phyloP scores from a whole-genome alignment of 2,888 invertebrate genomes.

The Malthinus flaveolus region DNA sequence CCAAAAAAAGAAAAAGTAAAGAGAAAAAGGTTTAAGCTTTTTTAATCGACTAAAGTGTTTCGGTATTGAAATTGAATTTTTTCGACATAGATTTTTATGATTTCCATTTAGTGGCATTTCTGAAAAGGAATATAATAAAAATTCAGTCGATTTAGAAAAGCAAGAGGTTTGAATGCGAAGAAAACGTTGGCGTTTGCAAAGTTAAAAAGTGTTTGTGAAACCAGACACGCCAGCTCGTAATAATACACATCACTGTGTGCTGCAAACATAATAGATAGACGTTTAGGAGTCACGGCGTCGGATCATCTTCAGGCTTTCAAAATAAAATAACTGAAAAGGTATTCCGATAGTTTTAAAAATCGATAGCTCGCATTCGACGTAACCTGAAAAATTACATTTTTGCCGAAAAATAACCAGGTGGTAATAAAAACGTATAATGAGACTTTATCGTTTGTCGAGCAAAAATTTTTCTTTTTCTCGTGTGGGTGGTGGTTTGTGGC shows the following conservation, averaged over 20 bases:
- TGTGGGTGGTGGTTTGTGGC: slow-evolving; percentile 23
- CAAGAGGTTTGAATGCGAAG: slow-evolving; percentile 3
- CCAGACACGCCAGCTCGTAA: slow-evolving; percentile 29
- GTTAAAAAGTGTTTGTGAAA: slow-evolving; percentile 24
- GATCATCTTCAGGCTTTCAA: slow-evolving; percentile 22
- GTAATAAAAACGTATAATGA: not conserved
- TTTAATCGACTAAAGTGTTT: slow-evolving; percentile 14
- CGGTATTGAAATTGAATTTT: not conserved
- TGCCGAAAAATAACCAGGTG: not conserved
- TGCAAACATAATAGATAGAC: slow-evolving; percentile 21
- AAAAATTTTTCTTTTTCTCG: slow-evolving; percentile 7
- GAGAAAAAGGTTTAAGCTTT: slow-evolving; percentile 1
- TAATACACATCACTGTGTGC: slow-evolving; percentile 25
- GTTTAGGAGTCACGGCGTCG: slow-evolving; percentile 25
- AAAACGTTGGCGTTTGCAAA: slow-evolving; percentile 16
- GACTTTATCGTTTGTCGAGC: not conserved
- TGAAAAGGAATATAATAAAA: slow-evolving; percentile 12
- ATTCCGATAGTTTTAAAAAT: not conserved
- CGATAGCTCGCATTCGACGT: too few species aligned
- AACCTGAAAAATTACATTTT: not conserved
- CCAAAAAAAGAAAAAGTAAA: not conserved
- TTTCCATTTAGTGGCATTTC: slow-evolving; percentile 6
- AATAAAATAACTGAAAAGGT: slow-evolving; percentile 25
- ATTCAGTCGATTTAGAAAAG: slow-evolving; percentile 16
- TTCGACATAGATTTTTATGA: slow-evolving; percentile 4